Base-by-base conservation (phyloP, 2,113 vertebrate species). In the Tapirus terrestris region DNA sequence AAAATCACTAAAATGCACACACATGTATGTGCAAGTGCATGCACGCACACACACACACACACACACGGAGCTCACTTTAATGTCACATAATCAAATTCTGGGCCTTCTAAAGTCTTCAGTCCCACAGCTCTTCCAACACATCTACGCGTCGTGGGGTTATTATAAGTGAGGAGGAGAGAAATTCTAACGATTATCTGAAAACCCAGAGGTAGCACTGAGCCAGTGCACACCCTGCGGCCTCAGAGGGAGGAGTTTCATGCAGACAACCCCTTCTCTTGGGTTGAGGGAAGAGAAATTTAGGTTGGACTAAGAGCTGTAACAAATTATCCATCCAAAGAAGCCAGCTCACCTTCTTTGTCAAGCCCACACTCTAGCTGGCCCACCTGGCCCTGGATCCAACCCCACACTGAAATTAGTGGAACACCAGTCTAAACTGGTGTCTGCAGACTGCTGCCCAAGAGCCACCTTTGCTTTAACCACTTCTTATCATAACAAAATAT, bases 171-270 rank as follows among this genome's bases (percentile, higher is more conserved):
- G 14, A 43, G 43, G 31, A 36, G 5, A 39, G 45, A 63, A 25
- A 29, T 3, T 4, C n/a, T 21, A 3, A 39, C 9, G 0, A 51
- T 61, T 13, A 39, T 3, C 43, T 17, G 36, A 77, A 85, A 2
- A 9, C n/a, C 63, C 39, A 14, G 1, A 2, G 18, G 31, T 1
- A 31, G 61, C 6, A 0, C 9, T 2, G 12, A 27, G 27, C 21
- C 94, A 13, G 0, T 0, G 3, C 14, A 13, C 1, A 8, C 58
- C 6, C 29, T 0, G 7, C 5, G 68, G 84, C 3, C 39, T 1
- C 2, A 1, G 25, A n/a, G 13, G 2, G 10, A 0, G 11, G 23
- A 0, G 1, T 43, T 0, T 0, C 0, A 2, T 0, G 13, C n/a
- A 1, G 1, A 29, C 53, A 6, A 23, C 8, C 53, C 67, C 84